phyloP scores from a whole-genome alignment of 2,113 vertebrate species.

The Eleginops maclovinus region DNA sequence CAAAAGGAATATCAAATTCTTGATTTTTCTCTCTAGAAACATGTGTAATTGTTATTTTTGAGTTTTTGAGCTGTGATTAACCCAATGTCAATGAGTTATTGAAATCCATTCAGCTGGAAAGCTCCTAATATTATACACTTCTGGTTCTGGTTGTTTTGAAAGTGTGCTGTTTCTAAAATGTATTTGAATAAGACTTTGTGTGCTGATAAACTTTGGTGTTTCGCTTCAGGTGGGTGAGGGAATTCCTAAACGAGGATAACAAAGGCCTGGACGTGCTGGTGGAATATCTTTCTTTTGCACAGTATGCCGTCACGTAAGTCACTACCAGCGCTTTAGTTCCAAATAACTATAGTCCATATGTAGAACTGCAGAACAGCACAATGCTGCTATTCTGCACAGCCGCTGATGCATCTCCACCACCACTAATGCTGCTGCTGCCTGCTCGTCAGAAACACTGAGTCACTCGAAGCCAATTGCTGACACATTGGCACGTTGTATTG shows the following conservation, averaged over 20 bases:
- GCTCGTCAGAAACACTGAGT: conserved; percentile 75
- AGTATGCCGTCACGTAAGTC: conserved; percentile 99
- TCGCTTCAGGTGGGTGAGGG: conserved; percentile 93
- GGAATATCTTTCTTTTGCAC: conserved; percentile 98
- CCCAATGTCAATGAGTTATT: neutral
- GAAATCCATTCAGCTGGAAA: neutral
- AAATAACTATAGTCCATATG: conserved; percentile 23
- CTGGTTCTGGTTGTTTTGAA: neutral
- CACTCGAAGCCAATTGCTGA: conserved; percentile 53
- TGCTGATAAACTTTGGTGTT: neutral
- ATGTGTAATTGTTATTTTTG: too few species aligned
- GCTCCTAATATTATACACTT: neutral
- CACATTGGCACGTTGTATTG: conserved; percentile 60
- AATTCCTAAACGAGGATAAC: conserved; percentile 98
- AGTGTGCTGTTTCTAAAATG: neutral
- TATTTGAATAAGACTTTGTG: neutral
- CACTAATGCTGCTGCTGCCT: conserved; percentile 35
- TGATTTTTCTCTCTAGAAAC: too few species aligned
- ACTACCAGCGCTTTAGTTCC: conserved; percentile 19
- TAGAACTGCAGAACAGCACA: conserved; percentile 65
- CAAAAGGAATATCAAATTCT: too few species aligned
- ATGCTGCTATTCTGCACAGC: conserved; percentile 70
- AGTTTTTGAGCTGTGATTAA: neutral
- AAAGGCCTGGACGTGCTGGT: conserved; percentile 97
- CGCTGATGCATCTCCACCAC: conserved; percentile 58